Percentiles rank a stretch among this genome's conserved stretches.
phyloP scores from a whole-genome alignment of 1,140 invertebrate genomes.

The Agrypnia vestita region DNA sequence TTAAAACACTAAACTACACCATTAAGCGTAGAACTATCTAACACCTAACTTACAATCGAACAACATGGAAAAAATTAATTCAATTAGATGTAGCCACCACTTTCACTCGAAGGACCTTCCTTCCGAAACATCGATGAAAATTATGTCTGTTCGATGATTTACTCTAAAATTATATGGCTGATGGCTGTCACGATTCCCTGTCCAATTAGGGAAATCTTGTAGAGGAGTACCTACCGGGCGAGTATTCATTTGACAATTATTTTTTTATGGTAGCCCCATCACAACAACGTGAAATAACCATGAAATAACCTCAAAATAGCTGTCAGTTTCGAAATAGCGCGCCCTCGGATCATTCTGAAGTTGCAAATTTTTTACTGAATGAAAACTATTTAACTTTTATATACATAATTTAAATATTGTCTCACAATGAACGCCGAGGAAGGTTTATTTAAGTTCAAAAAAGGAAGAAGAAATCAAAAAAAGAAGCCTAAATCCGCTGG shows the following conservation, averaged over 20 bases:
- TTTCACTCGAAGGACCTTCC: constrained; percentile 48
- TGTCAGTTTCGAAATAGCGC: not conserved
- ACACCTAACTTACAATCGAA: constrained; percentile 32
- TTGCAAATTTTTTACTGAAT: not conserved
- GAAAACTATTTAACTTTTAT: not conserved
- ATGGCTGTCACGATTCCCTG: constrained; percentile 16
- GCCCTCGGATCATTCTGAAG: not conserved
- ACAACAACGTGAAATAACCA: constrained; percentile 15
- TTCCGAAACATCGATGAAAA: constrained; percentile 52
- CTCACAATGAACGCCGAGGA: constrained; percentile 15
- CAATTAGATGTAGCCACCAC: constrained; percentile 43
- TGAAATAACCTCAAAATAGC: constrained; percentile 19
- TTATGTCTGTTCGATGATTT: constrained; percentile 51
- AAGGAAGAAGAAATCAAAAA: not conserved
- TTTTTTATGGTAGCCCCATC: not conserved
- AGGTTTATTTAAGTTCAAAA: constrained; percentile 34
- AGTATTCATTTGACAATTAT: constrained; percentile 8
- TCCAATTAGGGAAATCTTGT: not conserved
- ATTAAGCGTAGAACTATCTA: constrained; percentile 45
- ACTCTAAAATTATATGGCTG: constrained; percentile 22
- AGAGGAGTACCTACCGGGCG: not conserved
- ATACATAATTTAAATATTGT: not conserved
- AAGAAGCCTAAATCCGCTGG: constrained; percentile 3
- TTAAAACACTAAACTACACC: constrained; percentile 41
- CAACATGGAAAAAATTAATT: constrained; percentile 45